phyloP scores from a whole-genome alignment of 1,140 invertebrate genomes.

The Eupeodes corollae region DNA sequence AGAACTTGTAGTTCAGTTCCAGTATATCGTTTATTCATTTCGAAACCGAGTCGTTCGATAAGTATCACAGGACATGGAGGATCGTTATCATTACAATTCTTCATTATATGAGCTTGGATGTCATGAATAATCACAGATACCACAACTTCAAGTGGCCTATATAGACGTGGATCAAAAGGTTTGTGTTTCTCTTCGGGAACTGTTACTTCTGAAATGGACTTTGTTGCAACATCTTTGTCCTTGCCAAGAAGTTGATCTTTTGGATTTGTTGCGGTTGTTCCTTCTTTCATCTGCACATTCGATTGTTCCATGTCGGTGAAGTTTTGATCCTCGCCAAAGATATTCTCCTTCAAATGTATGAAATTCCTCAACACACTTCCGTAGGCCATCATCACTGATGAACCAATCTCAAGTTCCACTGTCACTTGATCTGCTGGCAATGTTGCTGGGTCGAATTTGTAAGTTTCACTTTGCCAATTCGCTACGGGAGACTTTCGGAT shows the following conservation, averaged over 20 bases:
- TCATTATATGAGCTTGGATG: constrained; percentile 84
- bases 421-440: constrained; percentile 76
- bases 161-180: constrained; percentile 73
- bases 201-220: constrained; percentile 45
- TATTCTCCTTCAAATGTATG: constrained; percentile 87
- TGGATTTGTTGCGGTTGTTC: constrained; percentile 18
- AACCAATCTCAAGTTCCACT: constrained; percentile 86
- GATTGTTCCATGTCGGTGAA: constrained; percentile 83
- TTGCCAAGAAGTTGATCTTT: constrained; percentile 31
- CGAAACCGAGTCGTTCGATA: constrained; percentile 86
- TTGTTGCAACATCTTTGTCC: constrained; percentile 38
- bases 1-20: constrained; percentile 87
- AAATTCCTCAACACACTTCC: constrained; percentile 81
- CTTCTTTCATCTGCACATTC: constrained; percentile 29
- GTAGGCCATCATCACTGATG: constrained; percentile 79
- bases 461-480: constrained; percentile 52
- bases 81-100: constrained; percentile 76
- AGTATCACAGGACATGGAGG: constrained; percentile 82
- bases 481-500: constrained; percentile 57
- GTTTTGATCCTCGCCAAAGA: constrained; percentile 88
- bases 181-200: constrained; percentile 42
- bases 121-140: constrained; percentile 92
- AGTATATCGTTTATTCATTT: constrained; percentile 87
- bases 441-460: constrained; percentile 77
- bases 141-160: constrained; percentile 79